Evolutionary conservation across 2,888 invertebrate species (phyloP), one percentile per base, ranked within the genome.

Genomic region (Plagodis dolabraria): DNA sequence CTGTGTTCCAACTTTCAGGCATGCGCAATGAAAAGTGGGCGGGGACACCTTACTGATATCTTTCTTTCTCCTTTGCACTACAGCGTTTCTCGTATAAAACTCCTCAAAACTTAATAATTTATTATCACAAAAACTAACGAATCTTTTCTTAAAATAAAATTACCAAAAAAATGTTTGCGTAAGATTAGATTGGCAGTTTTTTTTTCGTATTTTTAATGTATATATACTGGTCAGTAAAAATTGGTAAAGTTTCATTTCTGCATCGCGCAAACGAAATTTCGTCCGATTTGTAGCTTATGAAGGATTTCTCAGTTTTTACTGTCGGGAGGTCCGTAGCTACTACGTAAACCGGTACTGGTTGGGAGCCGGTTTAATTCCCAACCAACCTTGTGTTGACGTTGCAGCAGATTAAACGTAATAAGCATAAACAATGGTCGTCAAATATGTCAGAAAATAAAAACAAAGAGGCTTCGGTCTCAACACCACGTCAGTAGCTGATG

Each of bases 401-500:
- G n/a, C 76, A 50, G 8, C 22, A 22, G 22, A 22, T 22, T 22
- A 22, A 22, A 22, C 22, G 22, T 22, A 22, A 22, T 10, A 40
- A 40, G 8, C 10, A 10, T 40, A 40, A 40, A 9, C 5, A 40
- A 40, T 40, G 40, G 10, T 40, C 22, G 45, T 50, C 82, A 80
- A 82, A 83, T 83, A 84, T 80, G 82, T 81, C 87, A 86, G 80
- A 80, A 57, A 57, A 57, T 42, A 57, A 51, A 87, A 87, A 87
- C 85, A 85, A 36, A 40, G 87, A 87, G 86, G 79, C 82, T 72
- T 71, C 52, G 75, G 84, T 83, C 87, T 88, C 88, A 87, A 68
- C 86, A 83, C 82, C 84, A 86, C 88, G 82, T 70, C 71, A 86
- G 88, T 89, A 89, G 88, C 88, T 86, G 70, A 84, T 85, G 81